Evolutionary conservation across 2,888 invertebrate species (phyloP), one percentile per base, ranked within the genome.

Genomic region (Aspidiotus rigidus): DNA sequence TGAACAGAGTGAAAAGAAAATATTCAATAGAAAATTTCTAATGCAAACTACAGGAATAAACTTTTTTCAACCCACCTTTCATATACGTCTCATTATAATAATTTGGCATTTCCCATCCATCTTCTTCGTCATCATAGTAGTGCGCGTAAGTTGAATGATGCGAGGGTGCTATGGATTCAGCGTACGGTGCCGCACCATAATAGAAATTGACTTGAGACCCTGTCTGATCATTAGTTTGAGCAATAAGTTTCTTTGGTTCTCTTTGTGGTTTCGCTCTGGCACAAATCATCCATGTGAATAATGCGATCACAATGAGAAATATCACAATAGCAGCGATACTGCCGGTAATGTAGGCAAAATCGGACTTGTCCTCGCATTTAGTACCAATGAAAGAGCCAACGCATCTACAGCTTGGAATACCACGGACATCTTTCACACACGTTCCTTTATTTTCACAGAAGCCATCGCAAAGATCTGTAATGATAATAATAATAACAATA

Each of bases 41-140:
- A 60, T 28, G 7, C 2, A 1, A 60, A 8, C 49, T n/a, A 49
- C 6, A 11, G 6, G 49, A 53, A 53, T n/a, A 53, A 53, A 42
- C 44, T 44, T 17, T 7, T 55, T n/a, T n/a, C 17, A 11, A 56
- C 69, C 74, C 86, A 81, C 92, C 92, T 80, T 94, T 94, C 93
- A 94, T 93, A 77, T 94, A 94, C 2, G 93, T 93, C 80, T 94
- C 94, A 78, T 93, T 93, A 80, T 94, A 94, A 79, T 94, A 94
- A 79, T 94, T 94, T 0, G 94, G 94, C 94, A 94, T 94, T 78
- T 94, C 94, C 94, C 94, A 94, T 61, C 93, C 94, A 75, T 94
- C 94, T 79, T 94, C 94, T 77, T 94, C 94, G 75, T 94, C 93
- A 77, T 94, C 93, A 75, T 94, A 94, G 78, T 94, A 94, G 78